Evolutionary conservation across 1,140 invertebrate genomes (phyloP).

Genomic region (Drosophila sechellia): DNA sequence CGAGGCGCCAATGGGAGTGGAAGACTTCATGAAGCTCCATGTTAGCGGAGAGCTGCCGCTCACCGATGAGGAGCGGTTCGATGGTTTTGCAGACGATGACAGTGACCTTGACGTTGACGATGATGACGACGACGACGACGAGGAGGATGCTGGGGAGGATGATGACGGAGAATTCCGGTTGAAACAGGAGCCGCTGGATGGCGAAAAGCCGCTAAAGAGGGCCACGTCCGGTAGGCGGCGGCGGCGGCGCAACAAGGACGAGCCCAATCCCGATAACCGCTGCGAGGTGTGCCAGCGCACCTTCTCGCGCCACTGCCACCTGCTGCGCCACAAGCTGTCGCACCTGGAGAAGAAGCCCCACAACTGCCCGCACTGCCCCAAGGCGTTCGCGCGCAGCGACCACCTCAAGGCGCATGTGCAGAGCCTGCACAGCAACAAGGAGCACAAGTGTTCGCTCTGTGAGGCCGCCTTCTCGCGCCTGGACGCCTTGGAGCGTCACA

Average conservation of each 20-base stretch:
- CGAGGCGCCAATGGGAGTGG: conserved; percentile 19
- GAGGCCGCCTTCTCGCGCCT: conserved; percentile 84
- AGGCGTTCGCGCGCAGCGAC: conserved; percentile 85
- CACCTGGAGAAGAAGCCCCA: conserved; percentile 84
- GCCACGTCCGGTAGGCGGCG: conserved; percentile 33
- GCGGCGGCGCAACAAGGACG: conserved; percentile 45
- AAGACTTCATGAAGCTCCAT: conserved; percentile 20
- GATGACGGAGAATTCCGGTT: conserved; percentile 1
- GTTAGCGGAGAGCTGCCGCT: conserved; percentile 16
- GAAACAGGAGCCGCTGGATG: conserved; percentile 42
- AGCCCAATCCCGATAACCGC: conserved; percentile 69
- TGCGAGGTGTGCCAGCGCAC: conserved; percentile 75
- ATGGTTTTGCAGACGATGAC: conserved; percentile 35
- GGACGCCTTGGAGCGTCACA: conserved; percentile 85
- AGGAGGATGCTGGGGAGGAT: conserved; percentile 5
- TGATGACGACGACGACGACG: conserved; percentile 34
- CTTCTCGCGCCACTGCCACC: conserved; percentile 77
- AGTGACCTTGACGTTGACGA: conserved; percentile 47
- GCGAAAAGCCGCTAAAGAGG: conserved; percentile 21
- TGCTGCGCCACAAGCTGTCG: conserved; percentile 73
- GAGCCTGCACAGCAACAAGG: conserved; percentile 85
- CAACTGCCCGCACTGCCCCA: conserved; percentile 85
- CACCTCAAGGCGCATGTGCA: conserved; percentile 85
- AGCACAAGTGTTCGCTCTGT: conserved; percentile 86
- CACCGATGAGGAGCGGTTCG: conserved; percentile 46